Percentiles rank a stretch among this genome's conserved stretches.
phyloP scores from a whole-genome alignment of 53 echinoderm and acorn worm species.

The Echinarachnius parma region DNA sequence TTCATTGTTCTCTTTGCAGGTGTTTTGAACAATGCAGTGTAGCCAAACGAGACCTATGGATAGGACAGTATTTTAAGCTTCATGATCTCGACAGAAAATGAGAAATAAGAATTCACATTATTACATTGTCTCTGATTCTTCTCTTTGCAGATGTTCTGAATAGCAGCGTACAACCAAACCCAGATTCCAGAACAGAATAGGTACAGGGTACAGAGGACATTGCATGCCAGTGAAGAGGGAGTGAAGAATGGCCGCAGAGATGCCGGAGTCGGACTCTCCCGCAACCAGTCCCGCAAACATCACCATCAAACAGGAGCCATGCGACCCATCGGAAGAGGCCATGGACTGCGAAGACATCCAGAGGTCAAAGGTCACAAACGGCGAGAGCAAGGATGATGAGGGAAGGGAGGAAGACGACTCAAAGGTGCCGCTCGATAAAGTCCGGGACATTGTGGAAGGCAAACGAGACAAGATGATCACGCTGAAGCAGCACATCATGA shows the following conservation, averaged over 20 bases:
- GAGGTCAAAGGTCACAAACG: slow-evolving; percentile 12
- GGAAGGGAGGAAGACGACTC: slow-evolving; percentile 6
- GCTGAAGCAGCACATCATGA: slow-evolving; percentile 42
- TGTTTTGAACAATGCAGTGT: too few relatives aligned
- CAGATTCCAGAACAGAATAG: not conserved
- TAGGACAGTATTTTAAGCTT: too few relatives aligned
- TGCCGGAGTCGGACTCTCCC: not conserved
- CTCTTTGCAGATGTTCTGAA: slow-evolving; percentile 35
- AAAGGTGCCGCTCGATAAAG: not conserved
- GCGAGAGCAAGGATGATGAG: not conserved
- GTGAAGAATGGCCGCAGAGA: slow-evolving; percentile 27
- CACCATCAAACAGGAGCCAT: slow-evolving; percentile 30
- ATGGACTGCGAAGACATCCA: slow-evolving; percentile 65
- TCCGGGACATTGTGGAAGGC: slow-evolving; percentile 19
- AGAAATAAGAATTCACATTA: too few relatives aligned
- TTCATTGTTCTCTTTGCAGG: too few relatives aligned
- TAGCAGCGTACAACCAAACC: not conserved
- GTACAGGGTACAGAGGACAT: not conserved
- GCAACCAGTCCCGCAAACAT: not conserved
- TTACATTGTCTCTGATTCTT: too few relatives aligned
- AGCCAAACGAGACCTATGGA: too few relatives aligned
- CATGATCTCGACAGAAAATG: too few relatives aligned
- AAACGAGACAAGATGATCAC: slow-evolving; percentile 34
- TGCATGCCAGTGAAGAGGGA: not conserved
- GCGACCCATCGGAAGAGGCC: slow-evolving; percentile 40